A percentile compares a stretch with the other conserved stretches of the same genome.
phyloP scores from a whole-genome alignment of 2,797 vertebrate genomes.

The Chromis chromis region DNA sequence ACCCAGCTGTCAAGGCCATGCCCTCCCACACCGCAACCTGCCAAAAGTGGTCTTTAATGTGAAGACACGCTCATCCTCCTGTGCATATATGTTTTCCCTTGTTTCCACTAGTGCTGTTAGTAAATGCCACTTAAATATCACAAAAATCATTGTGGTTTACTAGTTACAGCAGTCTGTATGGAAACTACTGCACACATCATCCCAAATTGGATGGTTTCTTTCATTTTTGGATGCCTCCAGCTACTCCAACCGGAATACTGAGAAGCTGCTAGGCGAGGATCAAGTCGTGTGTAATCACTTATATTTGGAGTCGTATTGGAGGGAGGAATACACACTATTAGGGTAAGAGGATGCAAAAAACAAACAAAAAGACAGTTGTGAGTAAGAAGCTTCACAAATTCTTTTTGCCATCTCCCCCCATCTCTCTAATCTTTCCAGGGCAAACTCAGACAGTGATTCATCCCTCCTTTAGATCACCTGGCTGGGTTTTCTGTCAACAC shows the following conservation, averaged over 20 bases:
- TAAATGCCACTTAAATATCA: not conserved
- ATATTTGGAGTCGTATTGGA: too few relatives aligned
- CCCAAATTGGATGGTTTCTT: not conserved
- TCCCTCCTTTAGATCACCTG: slow-evolving; percentile 49
- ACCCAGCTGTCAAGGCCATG: slow-evolving; percentile 45
- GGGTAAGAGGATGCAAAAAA: not conserved
- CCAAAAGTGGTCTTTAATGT: slow-evolving; percentile 15
- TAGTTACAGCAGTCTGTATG: not conserved
- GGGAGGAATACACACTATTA: not conserved
- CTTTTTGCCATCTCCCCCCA: slow-evolving; percentile 3
- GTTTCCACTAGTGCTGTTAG: not conserved
- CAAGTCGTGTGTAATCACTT: not conserved
- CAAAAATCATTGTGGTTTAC: not conserved
- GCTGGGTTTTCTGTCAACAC: slow-evolving; percentile 55
- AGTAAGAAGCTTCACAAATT: slow-evolving; percentile 2
- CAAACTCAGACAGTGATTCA: slow-evolving; percentile 73
- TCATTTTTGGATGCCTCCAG: not conserved
- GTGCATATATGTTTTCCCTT: not conserved
- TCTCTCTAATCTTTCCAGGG: slow-evolving; percentile 1
- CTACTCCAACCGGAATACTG: not conserved
- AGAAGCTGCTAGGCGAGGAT: not conserved
- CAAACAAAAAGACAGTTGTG: not conserved
- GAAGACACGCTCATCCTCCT: slow-evolving; percentile 14
- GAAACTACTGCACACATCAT: not conserved
- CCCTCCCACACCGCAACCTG: slow-evolving; percentile 10